A percentile compares a stretch with the other conserved stretches of the same genome.
phyloP scores from a whole-genome alignment of 2,888 invertebrate genomes.

The Hipparchia sbordonii region DNA sequence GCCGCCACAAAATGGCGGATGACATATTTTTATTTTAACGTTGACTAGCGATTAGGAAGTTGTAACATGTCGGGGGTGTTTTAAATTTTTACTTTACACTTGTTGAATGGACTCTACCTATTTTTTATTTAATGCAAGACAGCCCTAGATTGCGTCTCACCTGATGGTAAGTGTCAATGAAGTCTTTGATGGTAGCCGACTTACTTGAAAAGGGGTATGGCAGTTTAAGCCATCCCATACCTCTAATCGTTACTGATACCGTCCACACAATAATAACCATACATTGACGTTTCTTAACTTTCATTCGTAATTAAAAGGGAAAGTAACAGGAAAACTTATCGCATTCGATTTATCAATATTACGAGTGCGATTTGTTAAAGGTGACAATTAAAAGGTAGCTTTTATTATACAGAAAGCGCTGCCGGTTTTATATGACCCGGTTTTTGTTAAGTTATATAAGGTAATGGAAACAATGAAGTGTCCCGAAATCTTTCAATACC shows the following conservation, averaged over 20 bases:
- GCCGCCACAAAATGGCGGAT: too few species aligned
- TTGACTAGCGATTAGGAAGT: too few species aligned
- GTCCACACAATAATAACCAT: conserved; percentile 15
- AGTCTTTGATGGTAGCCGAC: too few species aligned
- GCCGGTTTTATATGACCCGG: conserved; percentile 18
- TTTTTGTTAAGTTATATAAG: conserved; percentile 3
- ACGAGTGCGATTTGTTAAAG: conserved; percentile 28
- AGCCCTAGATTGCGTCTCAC: too few species aligned
- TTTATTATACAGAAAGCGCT: conserved; percentile 26
- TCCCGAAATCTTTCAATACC: neutral
- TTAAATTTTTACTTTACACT: too few species aligned
- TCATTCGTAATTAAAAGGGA: conserved; percentile 31
- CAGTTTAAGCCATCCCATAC: too few species aligned
- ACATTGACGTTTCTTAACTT: conserved; percentile 15
- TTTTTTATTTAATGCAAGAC: too few species aligned
- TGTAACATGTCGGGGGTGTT: too few species aligned
- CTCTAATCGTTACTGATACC: neutral
- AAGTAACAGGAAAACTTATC: conserved; percentile 30
- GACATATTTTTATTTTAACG: too few species aligned
- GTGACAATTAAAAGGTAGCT: conserved; percentile 30
- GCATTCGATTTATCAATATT: conserved; percentile 37
- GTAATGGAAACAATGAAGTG: neutral
- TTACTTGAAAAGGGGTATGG: too few species aligned
- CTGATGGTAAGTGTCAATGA: too few species aligned
- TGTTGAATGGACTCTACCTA: too few species aligned